Percentiles rank a stretch among this genome's conserved stretches.
These are phyloP conservation scores for Tetranychus piercei DNA, from an alignment of 2,888 invertebrate species.

Conservation along the genomic window DNA sequence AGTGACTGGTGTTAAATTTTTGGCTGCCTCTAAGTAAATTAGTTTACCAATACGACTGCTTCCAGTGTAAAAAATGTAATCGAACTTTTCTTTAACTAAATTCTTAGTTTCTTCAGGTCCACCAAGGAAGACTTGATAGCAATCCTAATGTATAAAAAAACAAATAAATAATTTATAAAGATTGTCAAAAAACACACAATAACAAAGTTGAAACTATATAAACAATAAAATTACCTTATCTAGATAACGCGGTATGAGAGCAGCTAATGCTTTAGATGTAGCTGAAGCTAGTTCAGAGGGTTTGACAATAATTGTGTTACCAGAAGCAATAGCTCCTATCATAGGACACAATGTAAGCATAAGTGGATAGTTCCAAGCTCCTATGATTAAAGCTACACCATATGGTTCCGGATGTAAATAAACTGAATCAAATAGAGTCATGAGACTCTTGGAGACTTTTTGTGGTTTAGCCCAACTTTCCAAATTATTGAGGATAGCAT, in stretches of 20 bases:
- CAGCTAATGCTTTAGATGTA: conserved; percentile 50
- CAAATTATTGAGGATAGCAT: conserved; percentile 48
- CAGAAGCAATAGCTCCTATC: conserved; percentile 59
- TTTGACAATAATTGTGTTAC: conserved; percentile 35
- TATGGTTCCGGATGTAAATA: conserved; percentile 43
- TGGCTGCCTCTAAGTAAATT: conserved; percentile 38
- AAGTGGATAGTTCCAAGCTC: conserved; percentile 41
- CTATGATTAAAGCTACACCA: conserved; percentile 57
- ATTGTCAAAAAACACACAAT: not conserved
- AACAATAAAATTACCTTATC: conserved; percentile 45
- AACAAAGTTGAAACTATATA: not conserved
- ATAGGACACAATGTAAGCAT: conserved; percentile 34
- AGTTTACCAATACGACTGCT: conserved; percentile 35
- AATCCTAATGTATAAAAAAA: conserved; percentile 45
- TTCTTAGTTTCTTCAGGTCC: conserved; percentile 37
- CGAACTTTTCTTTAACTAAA: conserved; percentile 34
- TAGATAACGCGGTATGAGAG: conserved; percentile 65
- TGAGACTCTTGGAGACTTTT: conserved; percentile 32
- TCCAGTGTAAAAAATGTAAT: conserved; percentile 40
- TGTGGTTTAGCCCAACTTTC: conserved; percentile 59
- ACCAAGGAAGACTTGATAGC: conserved; percentile 36
- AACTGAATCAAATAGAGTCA: conserved; percentile 34
- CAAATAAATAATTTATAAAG: not conserved
- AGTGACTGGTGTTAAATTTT: conserved; percentile 39
- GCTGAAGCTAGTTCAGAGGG: conserved; percentile 71